Evolutionary conservation across 1,140 invertebrate species (phyloP).

Genomic region (Apolygus lucorum): DNA sequence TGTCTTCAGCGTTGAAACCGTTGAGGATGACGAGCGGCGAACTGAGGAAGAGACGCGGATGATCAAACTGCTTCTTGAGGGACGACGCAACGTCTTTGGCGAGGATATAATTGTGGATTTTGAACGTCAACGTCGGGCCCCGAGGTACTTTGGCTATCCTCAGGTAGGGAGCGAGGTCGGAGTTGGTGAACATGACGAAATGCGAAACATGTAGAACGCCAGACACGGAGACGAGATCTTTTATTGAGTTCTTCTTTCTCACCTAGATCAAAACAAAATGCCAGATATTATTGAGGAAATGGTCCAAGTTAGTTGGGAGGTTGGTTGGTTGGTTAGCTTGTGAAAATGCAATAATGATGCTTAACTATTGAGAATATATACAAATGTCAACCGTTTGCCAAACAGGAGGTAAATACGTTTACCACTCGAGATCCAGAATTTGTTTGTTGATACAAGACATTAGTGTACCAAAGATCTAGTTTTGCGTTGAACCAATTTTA

Average conservation of each 20-base stretch:
- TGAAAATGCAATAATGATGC: no score
- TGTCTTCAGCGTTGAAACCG: conserved; percentile 73
- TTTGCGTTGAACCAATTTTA: no score
- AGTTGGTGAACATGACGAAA: conserved; percentile 76
- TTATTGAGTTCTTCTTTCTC: conserved; percentile 77
- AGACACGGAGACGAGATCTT: conserved; percentile 86
- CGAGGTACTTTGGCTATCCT: conserved; percentile 70
- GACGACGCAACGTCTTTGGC: conserved; percentile 76
- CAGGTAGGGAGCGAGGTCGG: conserved; percentile 71
- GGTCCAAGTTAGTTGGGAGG: no score
- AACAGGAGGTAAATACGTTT: no score
- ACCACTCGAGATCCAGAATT: no score
- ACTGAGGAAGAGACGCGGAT: conserved; percentile 70
- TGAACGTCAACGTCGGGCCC: conserved; percentile 78
- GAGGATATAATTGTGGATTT: conserved; percentile 73
- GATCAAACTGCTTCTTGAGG: conserved; percentile 71
- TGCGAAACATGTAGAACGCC: conserved; percentile 83
- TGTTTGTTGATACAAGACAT: no score
- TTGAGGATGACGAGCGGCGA: conserved; percentile 89
- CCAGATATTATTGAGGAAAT: neutral
- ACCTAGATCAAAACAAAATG: conserved; percentile 53
- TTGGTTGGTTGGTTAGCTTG: no score
- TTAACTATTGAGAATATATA: no score
- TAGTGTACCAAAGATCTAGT: no score
- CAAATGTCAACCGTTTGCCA: no score